Base-by-base conservation (phyloP, 2,888 invertebrate genomes). In the Venusia cambrica region DNA sequence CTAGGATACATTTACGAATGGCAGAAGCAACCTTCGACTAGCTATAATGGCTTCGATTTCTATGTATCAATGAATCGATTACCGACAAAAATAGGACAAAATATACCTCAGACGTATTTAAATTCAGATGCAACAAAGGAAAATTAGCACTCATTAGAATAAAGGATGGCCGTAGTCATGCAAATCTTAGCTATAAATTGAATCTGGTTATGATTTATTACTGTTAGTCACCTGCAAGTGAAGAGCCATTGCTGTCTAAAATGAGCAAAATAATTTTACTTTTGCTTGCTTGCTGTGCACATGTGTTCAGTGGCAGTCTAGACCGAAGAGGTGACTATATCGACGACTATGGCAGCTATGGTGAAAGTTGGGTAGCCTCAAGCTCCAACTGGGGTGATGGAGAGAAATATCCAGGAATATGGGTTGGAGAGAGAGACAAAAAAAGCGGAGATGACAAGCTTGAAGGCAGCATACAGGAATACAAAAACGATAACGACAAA, bases 331-430 rank as follows among this genome's bases (percentile, higher is more conserved):
- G 9, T 5, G 35, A n/a, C 5, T 28, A 7, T 6, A 10, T 14
- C n/a, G 20, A n/a, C n/a, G 15, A 28, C 9, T 5, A 10, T n/a
- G 19, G 5, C 9, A 3, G 11, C 16, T n/a, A 13, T 17, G n/a
- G 4, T 17, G 9, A 6, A 13, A 19, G 4, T 18, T 16, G 18
- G 12, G 13, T 18, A 13, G 31, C 6, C 0, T 14, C 29, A 20
- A 17, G 13, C 8, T 18, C 2, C 3, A 24, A 32, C 9, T 26
- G 19, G 20, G 11, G 11, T 15, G 14, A 10, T 8, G 15, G 15
- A 17, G 13, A 35, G n/a, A 35, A 14, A 22, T 28, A 35, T 14
- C 14, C 22, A 4, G 28, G 35, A 2, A 35, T 35, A 22, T 28
- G 27, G 28, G 7, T 18, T 7, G 28, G 22, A 22, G 12, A 17